Evolutionary conservation across 2,797 vertebrate species (phyloP), one percentile per base, ranked within the genome.

Genomic region (Fistularia commersonii): DNA sequence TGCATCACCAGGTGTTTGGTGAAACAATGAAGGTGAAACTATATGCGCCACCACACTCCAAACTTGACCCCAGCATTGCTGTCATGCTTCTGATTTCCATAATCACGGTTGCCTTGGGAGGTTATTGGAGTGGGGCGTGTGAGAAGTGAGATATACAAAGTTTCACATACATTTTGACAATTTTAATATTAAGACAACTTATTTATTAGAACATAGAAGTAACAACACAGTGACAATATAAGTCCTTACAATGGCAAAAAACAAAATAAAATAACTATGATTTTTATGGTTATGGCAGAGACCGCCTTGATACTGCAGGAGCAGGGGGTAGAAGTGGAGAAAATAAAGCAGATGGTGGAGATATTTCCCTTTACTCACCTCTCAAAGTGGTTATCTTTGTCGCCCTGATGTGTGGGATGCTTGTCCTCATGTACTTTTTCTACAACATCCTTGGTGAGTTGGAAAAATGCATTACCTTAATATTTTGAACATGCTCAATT

Each of bases 341-440:
- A 47, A 63, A 48, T n/a, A 89, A 74, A 55, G 64, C 64, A 49
- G 92, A 92, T 48, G 88, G 88, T n/a, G 89, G 91, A 40, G 94
- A 95, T 14, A 81, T 92, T 36, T 78, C 88, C 55, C 90, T 94
- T 31, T 93, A 97, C 64, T 95, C 92, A 31, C 93, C 96, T 35
- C 38, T 95, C 13, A 94, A 93, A 48, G 93, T 96, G 33, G 49
- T 98, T 8, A 15, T 94, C 35, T 97, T 98, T 69, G 95, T 98
- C 13, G 86, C 80, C 56, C 72, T 94, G 75, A 97, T 96, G 89
- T 96, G 92, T 52, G 76, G 86, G 55, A 95, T 98, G 93, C 89
- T 99, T 8, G 83, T 99, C 42, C 91, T 99, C 51, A 93, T 99
- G 79, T 99, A 98, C 80, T 98, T 87, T 83, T 99, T 98, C 91